phyloP scores from a whole-genome alignment of 2,888 invertebrate species.

The Stegana nigrithorax region DNA sequence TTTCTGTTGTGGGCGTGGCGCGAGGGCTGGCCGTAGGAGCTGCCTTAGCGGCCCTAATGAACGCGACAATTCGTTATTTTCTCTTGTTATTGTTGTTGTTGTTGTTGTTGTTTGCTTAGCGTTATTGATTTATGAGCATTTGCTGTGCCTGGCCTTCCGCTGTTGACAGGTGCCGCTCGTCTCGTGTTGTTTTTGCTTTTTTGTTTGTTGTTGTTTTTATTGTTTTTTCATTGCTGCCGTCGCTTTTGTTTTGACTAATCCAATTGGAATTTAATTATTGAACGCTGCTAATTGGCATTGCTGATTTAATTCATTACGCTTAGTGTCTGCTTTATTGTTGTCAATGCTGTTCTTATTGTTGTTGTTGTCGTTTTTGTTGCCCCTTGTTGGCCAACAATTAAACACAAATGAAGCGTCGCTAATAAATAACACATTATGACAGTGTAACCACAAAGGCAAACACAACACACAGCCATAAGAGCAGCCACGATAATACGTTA shows the following conservation, averaged over 20 bases:
- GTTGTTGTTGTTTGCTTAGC: neutral
- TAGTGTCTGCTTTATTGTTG: slow-evolving; percentile 15
- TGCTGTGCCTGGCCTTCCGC: neutral
- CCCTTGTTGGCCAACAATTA: slow-evolving; percentile 43
- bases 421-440: slow-evolving; percentile 54
- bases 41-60: slow-evolving; percentile 47
- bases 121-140: slow-evolving; percentile 1
- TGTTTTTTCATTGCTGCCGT: neutral
- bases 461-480: slow-evolving; percentile 21
- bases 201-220: neutral
- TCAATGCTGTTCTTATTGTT: slow-evolving; percentile 1
- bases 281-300: too few species aligned
- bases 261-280: too few species aligned
- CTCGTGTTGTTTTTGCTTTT: slow-evolving; percentile 26
- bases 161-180: slow-evolving; percentile 56
- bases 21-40: neutral
- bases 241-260: neutral
- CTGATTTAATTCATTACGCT: too few species aligned
- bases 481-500: slow-evolving; percentile 22
- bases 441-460: slow-evolving; percentile 23
- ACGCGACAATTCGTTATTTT: slow-evolving; percentile 52
- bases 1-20: slow-evolving; percentile 26
- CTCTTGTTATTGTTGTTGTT: slow-evolving; percentile 6
- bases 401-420: slow-evolving; percentile 52
- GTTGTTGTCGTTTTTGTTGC: slow-evolving; percentile 34